Base-by-base conservation (phyloP, 1,140 invertebrate species). In the Aphidius gifuensis region DNA sequence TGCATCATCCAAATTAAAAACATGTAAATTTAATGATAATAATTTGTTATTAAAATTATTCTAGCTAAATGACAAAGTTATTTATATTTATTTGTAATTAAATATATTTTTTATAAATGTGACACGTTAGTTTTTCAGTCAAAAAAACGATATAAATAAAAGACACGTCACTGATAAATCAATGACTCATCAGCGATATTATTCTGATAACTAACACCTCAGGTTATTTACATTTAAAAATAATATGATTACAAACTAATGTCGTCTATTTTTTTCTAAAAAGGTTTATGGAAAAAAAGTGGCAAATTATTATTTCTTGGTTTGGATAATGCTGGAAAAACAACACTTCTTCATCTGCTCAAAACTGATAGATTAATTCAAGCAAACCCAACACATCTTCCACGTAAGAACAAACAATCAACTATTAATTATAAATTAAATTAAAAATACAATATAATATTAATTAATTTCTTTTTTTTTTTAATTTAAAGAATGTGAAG, bases 281-380 rank as follows among this genome's bases (percentile, higher is more conserved):
- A 16, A 97, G 96, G 96, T 78, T 84, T 99, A 75, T 97, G 93
- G 88, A 98, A 98, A 86, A 99, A 99, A 83, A 97, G 95, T 71
- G 97, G 97, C 66, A 98, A 99, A 83, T 84, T 99, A 68, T 85
- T 99, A 64, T 99, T 99, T 83, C 86, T 99, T 69, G 97, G 97
- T 54, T 84, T 99, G 74, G 97, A 99, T 84, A 99, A 99, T 91
- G 97, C 97, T 70, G 97, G 97, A 66, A 99, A 99, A 88, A 99
- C 97, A 38, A 99, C 97, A 69, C 85, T 99, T 69, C 88, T 99
- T 72, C 96, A 99, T 80, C 99, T 99, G 96, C 86, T 99, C 75
- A 99, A 99, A 87, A 96, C 99, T 87, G 97, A 99, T 84, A 88
- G 95, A 83, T 88, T 99, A 82, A 96, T 96, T 74, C 96, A 98